Evolutionary conservation across 2,888 invertebrate genomes (phyloP).

Genomic region (Caenorhabditis zanzibari): DNA sequence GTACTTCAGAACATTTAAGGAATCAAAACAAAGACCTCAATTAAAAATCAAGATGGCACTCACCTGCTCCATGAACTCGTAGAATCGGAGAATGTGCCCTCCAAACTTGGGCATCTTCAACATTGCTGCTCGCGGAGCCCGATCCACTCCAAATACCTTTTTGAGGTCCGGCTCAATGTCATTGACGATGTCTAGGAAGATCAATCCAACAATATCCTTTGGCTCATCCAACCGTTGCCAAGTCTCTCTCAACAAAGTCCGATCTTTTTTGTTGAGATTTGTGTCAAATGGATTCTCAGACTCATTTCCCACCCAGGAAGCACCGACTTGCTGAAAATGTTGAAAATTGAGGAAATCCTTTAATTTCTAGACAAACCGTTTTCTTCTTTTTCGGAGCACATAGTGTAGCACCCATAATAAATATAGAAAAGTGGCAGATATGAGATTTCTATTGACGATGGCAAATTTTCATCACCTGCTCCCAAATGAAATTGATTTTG

Average conservation of each 20-base stretch:
- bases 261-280: constrained; percentile 80
- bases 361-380: constrained; percentile 37
- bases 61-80: constrained; percentile 82
- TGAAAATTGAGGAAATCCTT: background rate
- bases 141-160: constrained; percentile 82
- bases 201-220: constrained; percentile 81
- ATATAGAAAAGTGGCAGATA: constrained; percentile 12
- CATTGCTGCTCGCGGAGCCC: constrained; percentile 81
- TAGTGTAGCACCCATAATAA: constrained; percentile 79
- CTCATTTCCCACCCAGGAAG: constrained; percentile 82
- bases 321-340: constrained; percentile 71
- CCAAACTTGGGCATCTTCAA: constrained; percentile 83
- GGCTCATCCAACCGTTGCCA: constrained; percentile 81
- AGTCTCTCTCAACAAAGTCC: constrained; percentile 80
- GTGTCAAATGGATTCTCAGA: constrained; percentile 82
- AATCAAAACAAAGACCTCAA: no score
- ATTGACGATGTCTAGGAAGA: constrained; percentile 82
- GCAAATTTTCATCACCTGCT: constrained; percentile 42
- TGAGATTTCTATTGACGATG: background rate
- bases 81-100: constrained; percentile 80
- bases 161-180: constrained; percentile 81
- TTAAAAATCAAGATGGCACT: background rate
- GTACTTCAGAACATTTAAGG: background rate
- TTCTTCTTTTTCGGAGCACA: constrained; percentile 79
- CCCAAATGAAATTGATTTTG: background rate